A percentile compares a stretch with the other conserved stretches of the same genome.
Evolutionary conservation across 2,888 invertebrate genomes (phyloP).

Genomic region (Salpingus planirostris): DNA sequence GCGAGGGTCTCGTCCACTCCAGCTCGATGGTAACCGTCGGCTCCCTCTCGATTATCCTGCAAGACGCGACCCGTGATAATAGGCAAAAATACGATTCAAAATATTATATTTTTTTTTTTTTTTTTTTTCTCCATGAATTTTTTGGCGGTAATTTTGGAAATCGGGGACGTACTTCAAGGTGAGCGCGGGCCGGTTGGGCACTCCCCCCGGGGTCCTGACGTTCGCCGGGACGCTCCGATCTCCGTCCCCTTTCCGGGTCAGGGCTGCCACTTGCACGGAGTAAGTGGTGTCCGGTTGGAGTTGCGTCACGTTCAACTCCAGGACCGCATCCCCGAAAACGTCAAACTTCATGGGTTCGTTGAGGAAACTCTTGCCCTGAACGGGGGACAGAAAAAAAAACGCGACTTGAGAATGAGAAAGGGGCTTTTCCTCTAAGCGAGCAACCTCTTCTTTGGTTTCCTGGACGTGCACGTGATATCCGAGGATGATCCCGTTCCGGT

Average conservation of each 20-base stretch:
- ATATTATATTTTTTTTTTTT: too few relatives aligned
- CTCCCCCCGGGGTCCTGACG: slow-evolving; percentile 88
- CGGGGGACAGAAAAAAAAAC: too few relatives aligned
- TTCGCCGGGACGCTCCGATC: slow-evolving; percentile 78
- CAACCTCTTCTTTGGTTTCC: slow-evolving; percentile 80
- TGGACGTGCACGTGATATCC: slow-evolving; percentile 96
- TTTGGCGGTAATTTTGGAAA: too few relatives aligned
- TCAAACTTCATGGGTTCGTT: slow-evolving; percentile 84
- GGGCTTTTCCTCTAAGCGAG: slow-evolving; percentile 18
- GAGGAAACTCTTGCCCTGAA: slow-evolving; percentile 68
- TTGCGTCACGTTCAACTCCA: slow-evolving; percentile 77
- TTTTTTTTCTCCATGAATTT: too few relatives aligned
- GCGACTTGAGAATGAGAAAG: too few relatives aligned
- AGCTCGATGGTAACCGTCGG: slow-evolving; percentile 83
- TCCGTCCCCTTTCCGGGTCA: slow-evolving; percentile 95
- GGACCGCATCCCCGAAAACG: slow-evolving; percentile 67
- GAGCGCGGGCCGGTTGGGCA: slow-evolving; percentile 76
- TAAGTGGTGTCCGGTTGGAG: slow-evolving; percentile 94
- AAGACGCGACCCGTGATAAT: too few relatives aligned
- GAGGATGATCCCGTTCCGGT: slow-evolving; percentile 89
- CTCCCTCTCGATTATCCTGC: slow-evolving; percentile 73
- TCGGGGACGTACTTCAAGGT: slow-evolving; percentile 25
- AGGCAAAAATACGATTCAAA: too few relatives aligned
- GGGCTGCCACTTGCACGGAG: slow-evolving; percentile 87
- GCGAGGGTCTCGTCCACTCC: slow-evolving; percentile 85